Evolutionary conservation across 1,140 invertebrate genomes (phyloP).

Genomic region (Zaprionus ornatus): DNA sequence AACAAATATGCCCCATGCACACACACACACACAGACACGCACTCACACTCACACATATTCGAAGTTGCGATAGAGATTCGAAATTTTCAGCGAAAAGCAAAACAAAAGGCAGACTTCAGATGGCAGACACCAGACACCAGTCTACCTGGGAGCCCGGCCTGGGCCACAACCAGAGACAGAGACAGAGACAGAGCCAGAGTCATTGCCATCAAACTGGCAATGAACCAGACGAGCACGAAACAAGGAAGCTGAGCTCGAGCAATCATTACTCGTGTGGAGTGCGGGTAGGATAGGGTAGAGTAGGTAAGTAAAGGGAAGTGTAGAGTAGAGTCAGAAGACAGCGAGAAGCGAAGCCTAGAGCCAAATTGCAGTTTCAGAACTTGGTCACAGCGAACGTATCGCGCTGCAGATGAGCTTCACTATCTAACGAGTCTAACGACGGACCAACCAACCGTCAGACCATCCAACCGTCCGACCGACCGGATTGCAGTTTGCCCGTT

Average conservation of each 20-base stretch:
- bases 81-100: constrained; percentile 25
- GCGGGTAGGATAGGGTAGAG: not conserved
- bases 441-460: constrained; percentile 21
- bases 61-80: constrained; percentile 7
- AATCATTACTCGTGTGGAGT: constrained; percentile 52
- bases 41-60: not conserved
- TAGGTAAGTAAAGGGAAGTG: not conserved
- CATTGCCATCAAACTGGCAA: constrained; percentile 77
- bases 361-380: constrained; percentile 71
- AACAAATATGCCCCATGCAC: constrained; percentile 9
- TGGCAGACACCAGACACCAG: constrained; percentile 21
- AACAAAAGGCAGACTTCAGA: constrained; percentile 17
- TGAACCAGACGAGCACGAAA: constrained; percentile 73
- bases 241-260: constrained; percentile 70
- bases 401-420: constrained; percentile 52
- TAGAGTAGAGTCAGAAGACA: not conserved
- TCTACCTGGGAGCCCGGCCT: constrained; percentile 5
- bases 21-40: constrained; percentile 11
- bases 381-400: constrained; percentile 54
- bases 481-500: constrained; percentile 49
- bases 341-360: constrained; percentile 35
- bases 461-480: constrained; percentile 3
- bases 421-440: constrained; percentile 75
- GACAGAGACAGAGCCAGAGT: constrained; percentile 52
- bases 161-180: constrained; percentile 20